Conservation (phyloP, 2,113 vertebrate species). For the Clupea harengus region DNA sequence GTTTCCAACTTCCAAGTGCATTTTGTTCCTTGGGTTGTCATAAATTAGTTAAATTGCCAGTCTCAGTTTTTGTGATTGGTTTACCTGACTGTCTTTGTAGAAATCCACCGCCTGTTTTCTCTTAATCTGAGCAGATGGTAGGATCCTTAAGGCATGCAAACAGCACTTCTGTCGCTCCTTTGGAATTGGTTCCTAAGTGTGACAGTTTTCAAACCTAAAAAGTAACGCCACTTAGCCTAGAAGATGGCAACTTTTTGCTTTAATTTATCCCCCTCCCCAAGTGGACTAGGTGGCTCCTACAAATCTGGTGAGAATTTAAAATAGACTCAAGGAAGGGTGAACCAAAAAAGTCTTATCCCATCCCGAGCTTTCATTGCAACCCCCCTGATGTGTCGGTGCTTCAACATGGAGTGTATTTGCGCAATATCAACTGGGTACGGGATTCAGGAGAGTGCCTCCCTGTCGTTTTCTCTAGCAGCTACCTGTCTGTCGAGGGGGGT, state of each 20-base stretch:
- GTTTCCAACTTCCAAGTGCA: background rate
- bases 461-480: background rate
- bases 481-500: background rate
- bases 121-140: conserved; percentile 3
- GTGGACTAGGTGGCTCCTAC: too few species aligned
- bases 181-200: background rate
- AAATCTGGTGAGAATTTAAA: background rate
- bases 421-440: too few species aligned
- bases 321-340: background rate
- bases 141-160: background rate
- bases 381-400: background rate
- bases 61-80: background rate
- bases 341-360: background rate
- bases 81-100: background rate
- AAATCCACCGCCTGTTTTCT: background rate
- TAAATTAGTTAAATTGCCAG: background rate
- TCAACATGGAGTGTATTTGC: too few species aligned
- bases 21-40: background rate
- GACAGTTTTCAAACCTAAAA: background rate
- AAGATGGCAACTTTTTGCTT: background rate
- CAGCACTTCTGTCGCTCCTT: background rate
- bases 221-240: background rate
- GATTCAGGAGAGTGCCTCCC: background rate
- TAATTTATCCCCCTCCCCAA: too few species aligned
- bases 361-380: too few species aligned